These are phyloP conservation scores for Heteromormyrus szaboi DNA, from an alignment of 2,797 vertebrate species.

Conservation along the genomic window DNA sequence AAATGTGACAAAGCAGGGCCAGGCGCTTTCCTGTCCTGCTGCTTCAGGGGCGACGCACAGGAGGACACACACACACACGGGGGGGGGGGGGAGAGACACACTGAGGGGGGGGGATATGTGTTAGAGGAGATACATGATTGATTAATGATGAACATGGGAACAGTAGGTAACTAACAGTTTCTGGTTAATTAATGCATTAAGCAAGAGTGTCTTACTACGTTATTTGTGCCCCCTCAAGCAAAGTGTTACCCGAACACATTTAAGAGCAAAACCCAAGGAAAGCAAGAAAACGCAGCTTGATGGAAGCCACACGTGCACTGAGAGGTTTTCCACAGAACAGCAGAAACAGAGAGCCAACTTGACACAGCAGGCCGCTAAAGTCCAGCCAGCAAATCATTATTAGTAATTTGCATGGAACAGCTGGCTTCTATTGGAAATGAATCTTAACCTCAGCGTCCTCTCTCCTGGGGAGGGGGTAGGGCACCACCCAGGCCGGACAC, in stretches of 20 bases:
- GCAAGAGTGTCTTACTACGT: background rate
- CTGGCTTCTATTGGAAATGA: background rate
- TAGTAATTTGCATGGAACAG: background rate
- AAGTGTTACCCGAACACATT: background rate
- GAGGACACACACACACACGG: background rate
- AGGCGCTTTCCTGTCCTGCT: background rate
- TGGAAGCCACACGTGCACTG: background rate
- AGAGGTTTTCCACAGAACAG: background rate
- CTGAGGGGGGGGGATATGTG: too few species aligned
- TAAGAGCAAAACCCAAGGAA: background rate
- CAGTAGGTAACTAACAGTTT: background rate
- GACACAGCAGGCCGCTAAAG: background rate
- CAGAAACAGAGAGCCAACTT: background rate
- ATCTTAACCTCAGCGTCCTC: background rate
- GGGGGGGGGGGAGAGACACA: too few species aligned
- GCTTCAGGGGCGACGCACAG: background rate
- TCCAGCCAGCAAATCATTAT: constrained; percentile 1
- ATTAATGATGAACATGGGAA: background rate
- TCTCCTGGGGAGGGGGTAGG: background rate
- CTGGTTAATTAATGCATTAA: background rate
- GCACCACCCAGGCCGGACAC: background rate
- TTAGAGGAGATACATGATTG: background rate
- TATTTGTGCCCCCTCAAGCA: background rate
- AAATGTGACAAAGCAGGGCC: background rate
- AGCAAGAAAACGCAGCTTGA: background rate